phyloP scores from a whole-genome alignment of 2,888 invertebrate genomes.

The Dinocampus coccinellae region DNA sequence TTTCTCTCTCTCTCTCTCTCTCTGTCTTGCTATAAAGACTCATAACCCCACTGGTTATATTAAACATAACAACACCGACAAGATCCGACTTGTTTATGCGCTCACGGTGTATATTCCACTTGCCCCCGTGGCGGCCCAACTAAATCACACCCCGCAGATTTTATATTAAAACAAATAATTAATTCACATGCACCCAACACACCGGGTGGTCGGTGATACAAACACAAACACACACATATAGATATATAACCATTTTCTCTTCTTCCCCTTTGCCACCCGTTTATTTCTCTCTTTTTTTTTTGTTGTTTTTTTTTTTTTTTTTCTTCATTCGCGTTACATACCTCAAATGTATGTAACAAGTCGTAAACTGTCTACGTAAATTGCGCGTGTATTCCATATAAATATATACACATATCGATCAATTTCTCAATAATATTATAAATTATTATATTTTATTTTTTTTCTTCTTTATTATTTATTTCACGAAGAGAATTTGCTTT shows the following conservation, averaged over 20 bases:
- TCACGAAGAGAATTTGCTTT: too few species aligned
- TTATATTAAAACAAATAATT: slow-evolving; percentile 70
- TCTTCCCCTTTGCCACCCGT: slow-evolving; percentile 34
- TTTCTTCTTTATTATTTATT: background rate
- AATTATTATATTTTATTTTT: background rate
- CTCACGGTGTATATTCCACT: slow-evolving; percentile 48
- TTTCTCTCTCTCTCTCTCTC: slow-evolving; percentile 7
- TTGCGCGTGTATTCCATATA: background rate
- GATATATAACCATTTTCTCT: background rate
- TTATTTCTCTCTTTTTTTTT: too few species aligned
- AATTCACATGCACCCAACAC: slow-evolving; percentile 64
- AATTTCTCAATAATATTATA: background rate
- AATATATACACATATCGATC: slow-evolving; percentile 19
- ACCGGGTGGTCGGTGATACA: slow-evolving; percentile 62
- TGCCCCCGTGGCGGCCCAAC: slow-evolving; percentile 62
- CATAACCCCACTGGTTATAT: slow-evolving; percentile 3
- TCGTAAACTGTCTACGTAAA: background rate
- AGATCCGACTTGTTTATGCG: slow-evolving; percentile 63
- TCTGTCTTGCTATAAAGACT: background rate
- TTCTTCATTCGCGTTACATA: slow-evolving; percentile 35
- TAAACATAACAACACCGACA: slow-evolving; percentile 47
- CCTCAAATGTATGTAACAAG: slow-evolving; percentile 1
- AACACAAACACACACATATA: slow-evolving; percentile 21
- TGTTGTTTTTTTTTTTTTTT: too few species aligned
- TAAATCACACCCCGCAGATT: slow-evolving; percentile 68